phyloP scores from a whole-genome alignment of 2,888 invertebrate genomes.

The Erebia aethiops region DNA sequence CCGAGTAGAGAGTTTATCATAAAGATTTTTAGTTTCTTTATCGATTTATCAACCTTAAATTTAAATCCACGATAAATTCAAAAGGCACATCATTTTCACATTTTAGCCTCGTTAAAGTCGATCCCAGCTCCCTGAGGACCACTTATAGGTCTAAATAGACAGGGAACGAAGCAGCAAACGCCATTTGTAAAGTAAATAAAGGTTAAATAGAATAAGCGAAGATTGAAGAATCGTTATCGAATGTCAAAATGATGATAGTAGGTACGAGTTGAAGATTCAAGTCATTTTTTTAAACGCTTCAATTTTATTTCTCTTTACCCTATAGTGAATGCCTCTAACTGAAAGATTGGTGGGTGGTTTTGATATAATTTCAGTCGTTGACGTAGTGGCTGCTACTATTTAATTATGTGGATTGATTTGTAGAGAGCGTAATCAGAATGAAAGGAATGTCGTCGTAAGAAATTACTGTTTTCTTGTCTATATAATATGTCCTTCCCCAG shows the following conservation, averaged over 20 bases:
- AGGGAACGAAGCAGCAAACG: conserved; percentile 21
- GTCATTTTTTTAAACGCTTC: neutral
- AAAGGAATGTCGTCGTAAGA: no score
- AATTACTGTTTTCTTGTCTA: no score
- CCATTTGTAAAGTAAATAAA: conserved; percentile 25
- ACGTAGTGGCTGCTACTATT: neutral
- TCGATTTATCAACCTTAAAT: neutral
- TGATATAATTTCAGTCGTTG: neutral
- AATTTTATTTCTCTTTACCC: neutral
- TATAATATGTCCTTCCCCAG: no score
- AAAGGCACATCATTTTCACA: neutral
- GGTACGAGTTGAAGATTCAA: neutral
- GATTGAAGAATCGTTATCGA: neutral
- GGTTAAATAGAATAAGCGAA: neutral
- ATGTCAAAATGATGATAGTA: neutral
- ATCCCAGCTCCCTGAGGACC: conserved; percentile 21
- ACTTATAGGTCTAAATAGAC: conserved; percentile 19
- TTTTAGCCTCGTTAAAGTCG: conserved; percentile 19
- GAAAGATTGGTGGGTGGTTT: neutral
- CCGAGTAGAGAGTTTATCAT: no score
- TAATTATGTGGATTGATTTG: no score
- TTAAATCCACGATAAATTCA: neutral
- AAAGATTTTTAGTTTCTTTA: no score
- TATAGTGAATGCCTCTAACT: neutral
- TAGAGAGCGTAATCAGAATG: no score